Conservation (phyloP, 2,888 invertebrate genomes). For the Eupelmus urozonus region DNA sequence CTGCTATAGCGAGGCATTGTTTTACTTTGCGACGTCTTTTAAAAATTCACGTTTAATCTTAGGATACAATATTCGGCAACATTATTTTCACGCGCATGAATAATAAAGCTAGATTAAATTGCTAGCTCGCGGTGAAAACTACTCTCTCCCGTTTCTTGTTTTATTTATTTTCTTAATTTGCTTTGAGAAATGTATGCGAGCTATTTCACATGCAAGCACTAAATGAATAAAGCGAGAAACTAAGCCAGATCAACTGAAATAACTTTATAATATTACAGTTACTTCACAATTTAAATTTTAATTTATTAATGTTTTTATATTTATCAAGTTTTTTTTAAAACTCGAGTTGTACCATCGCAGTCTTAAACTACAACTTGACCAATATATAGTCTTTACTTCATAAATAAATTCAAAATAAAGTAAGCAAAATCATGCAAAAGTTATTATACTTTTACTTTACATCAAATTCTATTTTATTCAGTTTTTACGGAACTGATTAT, state of each 20-base stretch:
- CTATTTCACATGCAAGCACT: no score
- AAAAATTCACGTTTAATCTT: conserved; percentile 28
- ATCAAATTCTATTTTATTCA: conserved; percentile 14
- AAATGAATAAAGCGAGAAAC: no score
- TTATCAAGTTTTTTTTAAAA: no score
- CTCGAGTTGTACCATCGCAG: no score
- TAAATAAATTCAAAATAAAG: no score
- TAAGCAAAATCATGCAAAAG: background rate
- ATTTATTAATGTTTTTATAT: background rate
- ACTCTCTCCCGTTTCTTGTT: no score
- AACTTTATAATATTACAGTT: background rate
- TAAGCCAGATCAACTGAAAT: no score
- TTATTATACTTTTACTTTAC: background rate
- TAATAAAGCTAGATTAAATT: background rate
- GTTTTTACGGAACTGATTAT: conserved; percentile 22
- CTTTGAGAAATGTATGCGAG: no score
- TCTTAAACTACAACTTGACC: no score
- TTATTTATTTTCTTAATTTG: no score
- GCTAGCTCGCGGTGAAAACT: no score
- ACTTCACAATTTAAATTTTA: background rate
- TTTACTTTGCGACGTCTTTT: background rate
- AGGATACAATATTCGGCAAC: background rate
- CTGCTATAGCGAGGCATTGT: background rate
- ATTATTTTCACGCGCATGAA: background rate
- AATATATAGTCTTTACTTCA: no score